Conservation (phyloP, 1,140 invertebrate species). For the Prorops nasuta region DNA sequence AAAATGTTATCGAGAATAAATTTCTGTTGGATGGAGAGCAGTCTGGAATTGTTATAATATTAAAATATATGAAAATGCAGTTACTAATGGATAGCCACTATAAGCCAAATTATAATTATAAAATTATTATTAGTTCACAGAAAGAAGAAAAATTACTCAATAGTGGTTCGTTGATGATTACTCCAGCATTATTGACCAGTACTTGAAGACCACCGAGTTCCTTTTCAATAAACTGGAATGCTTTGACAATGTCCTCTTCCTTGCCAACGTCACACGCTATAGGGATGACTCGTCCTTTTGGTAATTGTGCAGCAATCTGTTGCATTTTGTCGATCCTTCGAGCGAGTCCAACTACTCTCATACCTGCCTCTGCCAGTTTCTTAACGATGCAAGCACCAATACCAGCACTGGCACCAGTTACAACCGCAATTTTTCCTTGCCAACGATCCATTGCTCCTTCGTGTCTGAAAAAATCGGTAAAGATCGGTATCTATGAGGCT, state of each 20-base stretch:
- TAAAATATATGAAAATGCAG: no score
- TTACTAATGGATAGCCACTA: no score
- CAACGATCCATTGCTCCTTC: constrained; percentile 64
- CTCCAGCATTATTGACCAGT: constrained; percentile 60
- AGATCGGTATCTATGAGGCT: no score
- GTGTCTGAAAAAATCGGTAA: no score
- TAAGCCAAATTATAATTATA: no score
- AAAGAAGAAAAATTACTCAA: background rate
- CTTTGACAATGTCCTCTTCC: constrained; percentile 49
- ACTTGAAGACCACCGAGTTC: constrained; percentile 53
- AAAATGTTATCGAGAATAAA: no score
- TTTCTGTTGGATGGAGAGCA: no score
- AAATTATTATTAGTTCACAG: no score
- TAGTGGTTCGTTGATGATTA: constrained; percentile 19
- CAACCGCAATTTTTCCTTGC: constrained; percentile 57
- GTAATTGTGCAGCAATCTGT: background rate
- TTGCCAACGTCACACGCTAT: constrained; percentile 56
- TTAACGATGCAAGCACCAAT: constrained; percentile 49
- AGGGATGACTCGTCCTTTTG: constrained; percentile 46
- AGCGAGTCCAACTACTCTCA: constrained; percentile 57
- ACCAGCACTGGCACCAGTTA: constrained; percentile 61
- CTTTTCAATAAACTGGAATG: constrained; percentile 50
- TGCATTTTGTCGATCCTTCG: constrained; percentile 40
- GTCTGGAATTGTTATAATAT: no score
- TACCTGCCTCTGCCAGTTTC: constrained; percentile 46